These are phyloP conservation scores for Phania funesta DNA, from an alignment of 2,888 invertebrate genomes.

Conservation along the genomic window DNA sequence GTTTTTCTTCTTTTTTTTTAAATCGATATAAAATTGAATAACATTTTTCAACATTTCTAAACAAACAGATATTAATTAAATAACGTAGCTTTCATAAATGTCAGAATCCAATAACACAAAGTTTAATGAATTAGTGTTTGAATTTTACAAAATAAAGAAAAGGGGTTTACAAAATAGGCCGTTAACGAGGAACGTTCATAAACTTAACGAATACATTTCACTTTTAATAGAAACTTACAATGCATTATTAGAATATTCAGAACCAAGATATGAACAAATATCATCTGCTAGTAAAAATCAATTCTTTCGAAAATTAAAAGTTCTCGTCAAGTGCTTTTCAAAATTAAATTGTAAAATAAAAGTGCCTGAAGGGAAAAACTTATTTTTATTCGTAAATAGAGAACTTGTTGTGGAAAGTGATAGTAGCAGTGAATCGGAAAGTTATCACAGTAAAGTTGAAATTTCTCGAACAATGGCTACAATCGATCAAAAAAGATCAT, in stretches of 20 bases:
- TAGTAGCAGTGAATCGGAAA: neutral
- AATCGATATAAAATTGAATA: too few relatives aligned
- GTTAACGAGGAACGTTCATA: constrained; percentile 12
- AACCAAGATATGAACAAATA: neutral
- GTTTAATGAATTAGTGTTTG: neutral
- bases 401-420: neutral
- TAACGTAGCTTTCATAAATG: neutral
- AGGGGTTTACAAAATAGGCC: constrained; percentile 9
- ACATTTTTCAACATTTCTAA: too few relatives aligned
- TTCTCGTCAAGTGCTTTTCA: neutral
- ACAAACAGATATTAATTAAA: too few relatives aligned
- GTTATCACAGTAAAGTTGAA: too few relatives aligned
- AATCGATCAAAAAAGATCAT: too few relatives aligned
- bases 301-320: neutral
- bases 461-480: too few relatives aligned
- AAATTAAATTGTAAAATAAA: constrained; percentile 9
- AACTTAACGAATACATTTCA: constrained; percentile 7
- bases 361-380: neutral
- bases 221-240: constrained; percentile 14
- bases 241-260: constrained; percentile 4
- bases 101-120: constrained; percentile 11
- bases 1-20: too few relatives aligned
- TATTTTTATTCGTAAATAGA: neutral
- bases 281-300: neutral
- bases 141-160: constrained; percentile 20